Percentiles rank a stretch among this genome's conserved stretches.
Conservation (phyloP, 2,888 invertebrate genomes). For the Alloscopus bannaensis region DNA sequence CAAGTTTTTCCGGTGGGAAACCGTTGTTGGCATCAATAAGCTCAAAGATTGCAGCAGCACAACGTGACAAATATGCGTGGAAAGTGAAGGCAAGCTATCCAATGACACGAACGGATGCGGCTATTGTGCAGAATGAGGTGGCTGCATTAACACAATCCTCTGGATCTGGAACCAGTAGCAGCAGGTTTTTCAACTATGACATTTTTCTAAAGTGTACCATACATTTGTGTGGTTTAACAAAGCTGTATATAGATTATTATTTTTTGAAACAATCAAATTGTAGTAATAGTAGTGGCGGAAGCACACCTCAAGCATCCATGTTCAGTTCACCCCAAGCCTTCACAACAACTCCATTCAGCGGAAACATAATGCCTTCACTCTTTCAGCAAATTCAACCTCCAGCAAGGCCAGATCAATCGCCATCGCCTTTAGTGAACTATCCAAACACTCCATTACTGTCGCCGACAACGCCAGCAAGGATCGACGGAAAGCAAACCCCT, state of each 20-base stretch:
- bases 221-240: too few species aligned
- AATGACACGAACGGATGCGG: slow-evolving; percentile 18
- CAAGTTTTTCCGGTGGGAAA: background rate
- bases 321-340: too few species aligned
- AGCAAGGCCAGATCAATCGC: too few species aligned
- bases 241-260: too few species aligned
- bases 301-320: too few species aligned
- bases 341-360: too few species aligned
- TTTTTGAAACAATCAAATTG: too few species aligned
- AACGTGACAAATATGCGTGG: slow-evolving; percentile 8
- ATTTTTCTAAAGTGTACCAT: too few species aligned
- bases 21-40: background rate
- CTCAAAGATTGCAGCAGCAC: background rate
- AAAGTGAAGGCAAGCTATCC: slow-evolving; percentile 21
- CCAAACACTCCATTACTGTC: background rate
- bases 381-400: slow-evolving; percentile 2
- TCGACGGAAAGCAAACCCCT: background rate
- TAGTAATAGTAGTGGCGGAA: background rate
- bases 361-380: background rate
- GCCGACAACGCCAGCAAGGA: background rate
- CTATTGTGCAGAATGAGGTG: slow-evolving; percentile 23
- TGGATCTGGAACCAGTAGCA: slow-evolving; percentile 2
- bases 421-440: background rate
- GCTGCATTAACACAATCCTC: background rate
- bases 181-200: too few species aligned